These are phyloP conservation scores for Clavelina lepadiformis DNA, from an alignment of 23 tunicate species.

Conservation along the genomic window DNA sequence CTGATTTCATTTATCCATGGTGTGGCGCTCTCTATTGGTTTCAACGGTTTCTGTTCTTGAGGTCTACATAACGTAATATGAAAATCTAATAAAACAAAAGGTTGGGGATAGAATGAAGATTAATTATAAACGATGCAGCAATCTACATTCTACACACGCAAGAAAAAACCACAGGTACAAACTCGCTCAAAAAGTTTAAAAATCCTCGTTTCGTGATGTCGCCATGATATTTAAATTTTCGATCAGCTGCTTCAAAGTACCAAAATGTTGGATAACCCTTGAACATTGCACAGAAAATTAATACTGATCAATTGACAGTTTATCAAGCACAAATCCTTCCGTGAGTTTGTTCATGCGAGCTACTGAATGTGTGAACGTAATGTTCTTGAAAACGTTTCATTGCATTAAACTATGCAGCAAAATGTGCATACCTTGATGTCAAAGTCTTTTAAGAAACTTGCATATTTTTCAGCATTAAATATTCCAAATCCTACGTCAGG, in stretches of 20 bases:
- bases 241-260: constrained; percentile 48
- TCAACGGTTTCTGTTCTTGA: too few species aligned
- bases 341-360: too few species aligned
- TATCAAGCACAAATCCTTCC: too few species aligned
- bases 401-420: background rate
- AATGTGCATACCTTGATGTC: constrained; percentile 42
- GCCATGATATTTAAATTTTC: constrained; percentile 68
- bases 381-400: background rate
- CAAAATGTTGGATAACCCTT: constrained; percentile 92
- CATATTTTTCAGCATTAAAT: constrained; percentile 41
- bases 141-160: too few species aligned
- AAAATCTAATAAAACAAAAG: too few species aligned
- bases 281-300: background rate
- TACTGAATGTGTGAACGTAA: too few species aligned
- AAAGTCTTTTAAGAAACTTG: constrained; percentile 20
- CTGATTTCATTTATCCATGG: constrained; percentile 60
- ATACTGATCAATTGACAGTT: too few species aligned
- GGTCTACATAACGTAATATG: too few species aligned
- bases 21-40: too few species aligned
- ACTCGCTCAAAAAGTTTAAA: constrained; percentile 55
- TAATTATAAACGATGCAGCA: too few species aligned
- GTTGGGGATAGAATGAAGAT: too few species aligned
- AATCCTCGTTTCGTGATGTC: constrained; percentile 28
- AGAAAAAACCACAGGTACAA: too few species aligned
- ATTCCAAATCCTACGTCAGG: constrained; percentile 49